A percentile compares a stretch with the other conserved stretches of the same genome.
phyloP scores from a whole-genome alignment of 1,140 invertebrate species.

The Mactra quadrangularis region DNA sequence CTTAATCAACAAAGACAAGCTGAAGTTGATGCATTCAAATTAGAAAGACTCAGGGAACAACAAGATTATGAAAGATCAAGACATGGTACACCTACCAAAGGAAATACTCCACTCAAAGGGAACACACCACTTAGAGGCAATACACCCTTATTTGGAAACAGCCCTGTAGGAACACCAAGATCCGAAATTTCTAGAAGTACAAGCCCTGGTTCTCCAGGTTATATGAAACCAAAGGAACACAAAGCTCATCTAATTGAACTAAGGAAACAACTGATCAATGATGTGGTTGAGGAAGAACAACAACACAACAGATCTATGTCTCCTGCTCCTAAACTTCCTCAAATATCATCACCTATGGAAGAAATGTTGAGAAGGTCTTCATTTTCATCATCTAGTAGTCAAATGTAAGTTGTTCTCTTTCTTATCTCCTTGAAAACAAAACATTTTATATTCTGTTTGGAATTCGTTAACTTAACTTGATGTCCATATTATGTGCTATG shows the following conservation, averaged over 20 bases:
- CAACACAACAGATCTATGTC: constrained; percentile 50
- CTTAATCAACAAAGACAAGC: constrained; percentile 57
- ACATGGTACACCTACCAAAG: constrained; percentile 19
- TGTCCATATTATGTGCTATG: not conserved
- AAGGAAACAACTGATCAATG: constrained; percentile 52
- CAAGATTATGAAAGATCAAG: constrained; percentile 50
- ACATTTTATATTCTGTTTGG: too few species aligned
- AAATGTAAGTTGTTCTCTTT: constrained; percentile 25
- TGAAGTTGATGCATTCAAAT: constrained; percentile 67
- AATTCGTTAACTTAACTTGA: not conserved
- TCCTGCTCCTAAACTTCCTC: not conserved
- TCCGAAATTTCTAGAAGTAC: constrained; percentile 36
- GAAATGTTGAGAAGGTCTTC: constrained; percentile 47
- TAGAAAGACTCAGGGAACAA: constrained; percentile 65
- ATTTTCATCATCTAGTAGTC: constrained; percentile 33
- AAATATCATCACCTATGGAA: constrained; percentile 13
- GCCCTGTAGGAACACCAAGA: constrained; percentile 52
- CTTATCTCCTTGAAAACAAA: too few species aligned
- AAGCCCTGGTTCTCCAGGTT: constrained; percentile 43
- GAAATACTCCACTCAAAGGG: constrained; percentile 33
- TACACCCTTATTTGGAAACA: constrained; percentile 48
- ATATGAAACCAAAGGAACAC: constrained; percentile 60
- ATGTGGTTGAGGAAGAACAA: constrained; percentile 48
- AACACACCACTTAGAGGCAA: constrained; percentile 48
- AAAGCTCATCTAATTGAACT: constrained; percentile 60